Percentiles rank a stretch among this genome's conserved stretches.
Conservation (phyloP, 2,797 vertebrate species). For the Macrochelys suwanniensis region DNA sequence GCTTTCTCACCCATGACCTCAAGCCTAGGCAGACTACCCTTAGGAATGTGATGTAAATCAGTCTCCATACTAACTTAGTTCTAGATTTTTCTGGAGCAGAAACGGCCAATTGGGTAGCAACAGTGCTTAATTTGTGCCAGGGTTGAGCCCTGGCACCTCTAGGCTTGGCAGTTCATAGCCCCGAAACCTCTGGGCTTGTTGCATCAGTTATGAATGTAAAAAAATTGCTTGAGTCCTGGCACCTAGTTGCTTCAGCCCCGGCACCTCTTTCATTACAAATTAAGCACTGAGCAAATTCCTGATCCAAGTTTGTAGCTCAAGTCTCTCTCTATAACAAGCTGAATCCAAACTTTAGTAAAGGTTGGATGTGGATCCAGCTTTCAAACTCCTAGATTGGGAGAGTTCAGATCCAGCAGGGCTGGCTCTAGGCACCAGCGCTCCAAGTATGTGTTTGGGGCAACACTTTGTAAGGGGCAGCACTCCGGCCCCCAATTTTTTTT, state of each 20-base stretch:
- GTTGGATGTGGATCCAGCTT: background rate
- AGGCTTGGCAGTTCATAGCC: background rate
- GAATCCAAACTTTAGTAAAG: background rate
- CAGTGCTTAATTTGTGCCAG: background rate
- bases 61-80: too few species aligned
- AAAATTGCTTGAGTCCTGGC: background rate
- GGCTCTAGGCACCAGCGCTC: too few species aligned
- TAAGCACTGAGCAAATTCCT: background rate
- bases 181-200: background rate
- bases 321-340: background rate
- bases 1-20: background rate
- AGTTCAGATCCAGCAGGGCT: background rate
- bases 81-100: too few species aligned
- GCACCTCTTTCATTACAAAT: background rate
- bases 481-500: too few species aligned
- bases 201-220: background rate
- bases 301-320: background rate
- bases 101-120: too few species aligned
- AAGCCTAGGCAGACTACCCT: background rate
- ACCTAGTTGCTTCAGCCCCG: background rate
- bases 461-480: too few species aligned
- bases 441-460: too few species aligned
- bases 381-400: background rate
- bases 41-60: background rate
- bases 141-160: background rate